Evolutionary conservation across 2,888 invertebrate species (phyloP).

Genomic region (Nematopogon swammerdamellus): DNA sequence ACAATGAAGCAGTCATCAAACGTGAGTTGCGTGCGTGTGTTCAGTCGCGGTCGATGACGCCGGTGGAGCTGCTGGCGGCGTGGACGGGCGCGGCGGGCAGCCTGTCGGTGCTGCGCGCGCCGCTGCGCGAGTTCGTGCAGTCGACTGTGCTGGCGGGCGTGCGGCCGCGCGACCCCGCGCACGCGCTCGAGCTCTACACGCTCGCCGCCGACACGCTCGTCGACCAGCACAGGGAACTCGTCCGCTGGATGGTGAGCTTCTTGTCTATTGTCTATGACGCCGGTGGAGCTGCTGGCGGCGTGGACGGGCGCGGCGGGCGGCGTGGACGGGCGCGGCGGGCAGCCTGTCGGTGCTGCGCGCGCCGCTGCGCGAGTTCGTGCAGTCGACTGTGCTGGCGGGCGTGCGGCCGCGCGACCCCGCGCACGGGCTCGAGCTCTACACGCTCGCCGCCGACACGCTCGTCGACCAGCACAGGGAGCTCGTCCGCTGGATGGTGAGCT

Average conservation of each 20-base stretch:
- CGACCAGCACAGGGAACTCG: conserved; percentile 17
- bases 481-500: conserved; percentile 22
- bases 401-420: conserved; percentile 14
- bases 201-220: conserved; percentile 20
- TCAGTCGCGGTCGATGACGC: conserved; percentile 13
- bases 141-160: conserved; percentile 21
- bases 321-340: conserved; percentile 16
- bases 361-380: conserved; percentile 20
- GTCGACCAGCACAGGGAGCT: conserved; percentile 18
- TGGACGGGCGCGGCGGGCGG: conserved; percentile 16
- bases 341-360: conserved; percentile 19
- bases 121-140: conserved; percentile 22
- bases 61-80: conserved; percentile 15
- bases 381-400: conserved; percentile 21
- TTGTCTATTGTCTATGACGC: conserved; percentile 13
- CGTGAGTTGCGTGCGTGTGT: no score
- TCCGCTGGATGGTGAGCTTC: conserved; percentile 21
- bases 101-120: conserved; percentile 17
- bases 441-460: conserved; percentile 19
- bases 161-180: conserved; percentile 13
- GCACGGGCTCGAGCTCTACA: conserved; percentile 15
- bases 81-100: conserved; percentile 18
- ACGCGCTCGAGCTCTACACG: conserved; percentile 16
- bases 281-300: conserved; percentile 15
- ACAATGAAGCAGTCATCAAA: no score